Conservation (phyloP, 2,888 invertebrate species). For the Morpho helenor region DNA sequence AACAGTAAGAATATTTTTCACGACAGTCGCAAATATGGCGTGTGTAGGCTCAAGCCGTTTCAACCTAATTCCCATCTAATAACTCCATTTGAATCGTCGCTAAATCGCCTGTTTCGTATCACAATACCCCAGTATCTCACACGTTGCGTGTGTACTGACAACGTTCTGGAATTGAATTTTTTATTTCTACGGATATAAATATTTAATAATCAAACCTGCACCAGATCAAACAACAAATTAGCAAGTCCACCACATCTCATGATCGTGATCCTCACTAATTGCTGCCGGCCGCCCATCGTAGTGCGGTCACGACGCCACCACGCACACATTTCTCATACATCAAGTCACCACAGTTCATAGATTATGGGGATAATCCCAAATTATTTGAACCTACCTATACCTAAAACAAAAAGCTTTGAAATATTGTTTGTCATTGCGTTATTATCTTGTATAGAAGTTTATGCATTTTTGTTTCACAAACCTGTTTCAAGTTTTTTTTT, state of each 20-base stretch:
- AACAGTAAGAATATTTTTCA: constrained; percentile 8
- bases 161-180: constrained; percentile 27
- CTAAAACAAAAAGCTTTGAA: no score
- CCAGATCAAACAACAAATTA: constrained; percentile 47
- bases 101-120: constrained; percentile 57
- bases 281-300: constrained; percentile 43
- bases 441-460: no score
- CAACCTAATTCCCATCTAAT: constrained; percentile 53
- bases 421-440: no score
- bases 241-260: constrained; percentile 63
- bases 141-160: constrained; percentile 73
- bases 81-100: constrained; percentile 59
- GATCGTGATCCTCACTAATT: constrained; percentile 73
- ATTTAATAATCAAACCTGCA: constrained; percentile 7
- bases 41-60: constrained; percentile 43
- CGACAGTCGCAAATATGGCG: constrained; percentile 4
- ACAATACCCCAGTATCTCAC: constrained; percentile 71
- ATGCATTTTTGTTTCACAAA: no score
- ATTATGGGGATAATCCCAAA: no score
- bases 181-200: background rate
- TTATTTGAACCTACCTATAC: no score
- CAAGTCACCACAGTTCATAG: background rate
- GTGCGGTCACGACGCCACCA: constrained; percentile 58
- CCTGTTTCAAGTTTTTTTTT: no score
- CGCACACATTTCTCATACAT: constrained; percentile 59